Percentiles rank a stretch among this genome's conserved stretches.
Evolutionary conservation across 2,888 invertebrate genomes (phyloP).

Genomic region (Polymixis flavicincta): DNA sequence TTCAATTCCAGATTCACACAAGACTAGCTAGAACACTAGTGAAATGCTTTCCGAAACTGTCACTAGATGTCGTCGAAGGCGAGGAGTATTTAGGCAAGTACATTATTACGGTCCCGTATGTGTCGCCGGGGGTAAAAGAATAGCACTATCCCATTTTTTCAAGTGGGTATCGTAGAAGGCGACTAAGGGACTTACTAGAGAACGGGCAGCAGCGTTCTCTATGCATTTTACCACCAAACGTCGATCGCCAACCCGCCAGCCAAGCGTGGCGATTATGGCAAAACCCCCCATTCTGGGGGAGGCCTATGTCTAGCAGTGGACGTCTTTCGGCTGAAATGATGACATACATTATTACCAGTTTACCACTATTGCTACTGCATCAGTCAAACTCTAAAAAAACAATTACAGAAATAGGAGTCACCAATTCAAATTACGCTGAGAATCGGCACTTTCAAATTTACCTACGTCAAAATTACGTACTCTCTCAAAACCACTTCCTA

Average conservation of each 20-base stretch:
- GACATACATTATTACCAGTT: not conserved
- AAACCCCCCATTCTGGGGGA: too few relatives aligned
- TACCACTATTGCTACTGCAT: not conserved
- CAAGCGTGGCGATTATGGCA: too few relatives aligned
- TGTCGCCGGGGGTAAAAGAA: too few relatives aligned
- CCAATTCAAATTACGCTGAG: not conserved
- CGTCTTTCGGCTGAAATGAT: too few relatives aligned
- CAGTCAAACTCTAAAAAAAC: not conserved
- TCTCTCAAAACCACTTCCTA: not conserved
- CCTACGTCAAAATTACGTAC: not conserved
- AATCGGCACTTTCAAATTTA: not conserved
- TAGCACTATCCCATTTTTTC: too few relatives aligned
- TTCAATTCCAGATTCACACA: slow-evolving; percentile 90
- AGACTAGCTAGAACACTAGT: slow-evolving; percentile 96
- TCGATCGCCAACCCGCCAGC: too few relatives aligned
- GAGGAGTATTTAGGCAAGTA: slow-evolving; percentile 97
- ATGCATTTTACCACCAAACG: too few relatives aligned
- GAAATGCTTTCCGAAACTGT: slow-evolving; percentile 97
- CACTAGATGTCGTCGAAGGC: slow-evolving; percentile 98
- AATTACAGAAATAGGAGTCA: not conserved
- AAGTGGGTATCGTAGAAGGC: too few relatives aligned
- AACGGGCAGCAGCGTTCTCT: too few relatives aligned
- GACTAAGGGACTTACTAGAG: too few relatives aligned
- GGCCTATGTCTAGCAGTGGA: too few relatives aligned
- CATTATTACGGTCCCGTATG: too few relatives aligned